A percentile compares a stretch with the other conserved stretches of the same genome.
Conservation (phyloP, 2,797 vertebrate genomes). For the Xerus rutilus region DNA sequence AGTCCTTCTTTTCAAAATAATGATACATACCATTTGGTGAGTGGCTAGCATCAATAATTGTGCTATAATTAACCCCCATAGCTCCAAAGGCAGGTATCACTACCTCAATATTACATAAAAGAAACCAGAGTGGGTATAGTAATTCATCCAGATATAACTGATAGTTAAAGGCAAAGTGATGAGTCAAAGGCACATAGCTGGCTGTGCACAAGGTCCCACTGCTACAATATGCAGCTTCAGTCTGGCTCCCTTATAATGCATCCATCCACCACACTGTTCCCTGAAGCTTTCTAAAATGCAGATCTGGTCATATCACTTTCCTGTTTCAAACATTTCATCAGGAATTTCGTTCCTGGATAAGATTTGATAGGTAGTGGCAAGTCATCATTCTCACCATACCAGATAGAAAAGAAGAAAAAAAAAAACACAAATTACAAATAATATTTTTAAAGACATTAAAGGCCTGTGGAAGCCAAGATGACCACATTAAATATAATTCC, state of each 20-base stretch:
- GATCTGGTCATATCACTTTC: background rate
- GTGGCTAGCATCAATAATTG: background rate
- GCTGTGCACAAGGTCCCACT: background rate
- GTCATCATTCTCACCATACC: background rate
- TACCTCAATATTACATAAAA: background rate
- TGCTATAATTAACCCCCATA: background rate
- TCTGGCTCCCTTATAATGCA: background rate
- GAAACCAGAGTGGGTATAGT: background rate
- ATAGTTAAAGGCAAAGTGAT: background rate
- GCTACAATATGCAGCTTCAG: background rate
- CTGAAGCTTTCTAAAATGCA: background rate
- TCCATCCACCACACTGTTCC: background rate
- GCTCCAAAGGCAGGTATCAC: background rate
- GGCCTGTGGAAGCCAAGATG: background rate
- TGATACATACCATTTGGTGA: background rate
- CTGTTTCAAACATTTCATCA: background rate
- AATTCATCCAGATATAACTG: background rate
- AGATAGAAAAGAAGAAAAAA: background rate
- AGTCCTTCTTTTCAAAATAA: background rate
- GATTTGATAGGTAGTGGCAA: background rate
- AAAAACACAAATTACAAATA: background rate
- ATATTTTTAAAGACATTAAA: background rate
- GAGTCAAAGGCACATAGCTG: background rate
- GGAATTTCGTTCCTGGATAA: background rate
- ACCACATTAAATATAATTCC: background rate